Base-by-base conservation (phyloP, 2,797 vertebrate species). In the Urophycis tenuis region DNA sequence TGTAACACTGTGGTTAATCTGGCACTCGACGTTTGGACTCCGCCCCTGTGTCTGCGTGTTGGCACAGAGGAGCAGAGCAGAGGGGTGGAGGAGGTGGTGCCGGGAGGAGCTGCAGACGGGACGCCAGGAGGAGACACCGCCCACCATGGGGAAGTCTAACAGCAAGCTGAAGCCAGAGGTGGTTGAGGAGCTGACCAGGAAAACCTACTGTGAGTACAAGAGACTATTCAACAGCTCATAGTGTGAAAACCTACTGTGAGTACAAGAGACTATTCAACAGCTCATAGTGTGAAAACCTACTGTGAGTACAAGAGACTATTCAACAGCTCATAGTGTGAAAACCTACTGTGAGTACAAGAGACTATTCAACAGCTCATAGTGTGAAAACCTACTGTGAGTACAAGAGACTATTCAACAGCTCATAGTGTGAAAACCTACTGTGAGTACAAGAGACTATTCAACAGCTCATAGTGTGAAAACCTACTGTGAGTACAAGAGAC, bases 101-200 rank as follows among this genome's bases (percentile, higher is more conserved):
- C 83, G 83, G 71, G 84, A 89, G 89, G 88, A 86, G 86, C 79
- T 83, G 85, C 79, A 84, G 85, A 84, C 76, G 85, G 76, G 84
- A 84, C 86, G 83, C 86, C 82, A 87, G 86, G 80, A 86, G 82
- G 86, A 86, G 88, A 94, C 60, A 5, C 25, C 10, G 25, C 25
- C 2, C 60, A 12, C 89, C 91, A 98, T 98, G 97, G 96, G 97
- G 72, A 99, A 97, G 91, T 98, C 96, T 80, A 98, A 96, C 95
- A 98, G 96, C 94, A 98, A 98, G 92, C 92, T 98, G 87, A 98
- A 98, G 88, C 96, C 95, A 71, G 97, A 98, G 91, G 96, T 97
- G 85, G 96, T 99, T 90, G 96, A 98, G 89, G 96, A 98, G 81
- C 89, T 99, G 90, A 98, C 96, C 79, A 94, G 96, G 86, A 99